Base-by-base conservation (phyloP, 2,797 vertebrate species). In the Poeciliopsis gracilis region DNA sequence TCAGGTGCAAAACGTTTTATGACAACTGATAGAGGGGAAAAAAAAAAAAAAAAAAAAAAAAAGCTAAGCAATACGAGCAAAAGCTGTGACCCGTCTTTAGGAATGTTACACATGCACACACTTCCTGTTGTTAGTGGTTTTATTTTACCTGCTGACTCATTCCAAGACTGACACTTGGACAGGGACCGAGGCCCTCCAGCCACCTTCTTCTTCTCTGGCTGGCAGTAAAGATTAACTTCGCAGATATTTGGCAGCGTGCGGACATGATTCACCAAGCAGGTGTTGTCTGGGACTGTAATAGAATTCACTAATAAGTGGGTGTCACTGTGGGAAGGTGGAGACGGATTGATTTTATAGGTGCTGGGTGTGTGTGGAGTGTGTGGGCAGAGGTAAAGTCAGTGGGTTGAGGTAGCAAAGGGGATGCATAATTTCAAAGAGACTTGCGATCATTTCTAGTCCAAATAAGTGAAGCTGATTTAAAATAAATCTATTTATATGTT, bases 261-360 rank as follows among this genome's bases (percentile, higher is more conserved):
- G 38, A 28, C 46, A 53, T 94, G 88, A 94, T 73, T 95, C 93
- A 95, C 57, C 73, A 82, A 81, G 79, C 93, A 93, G 91, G 87
- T 92, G 92, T 77, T 87, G 88, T 77, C 80, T 86, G 80, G 77
- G 70, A 53, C 70, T 80, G 41, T 78, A 79, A 59, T 45, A 59
- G 53, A 77, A 57, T 73, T 75, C 43, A 79, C 47, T 81, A 78
- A 61, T 81, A 80, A 47, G 57, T 20, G 67, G 79, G 77, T 77
- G 81, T 38, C 78, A 41, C 59, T 30, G 78, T 81, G 72, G 72
- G 66, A 81, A 67, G 77, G 30, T 28, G 49, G 53, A 70, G 66
- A 76, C 45, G 18, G 75, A 79, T 72, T 66, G 61, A 38, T 66
- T 38, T 66, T 36, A 38, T 66, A 66, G 15, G 33, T 38, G 33